These are phyloP conservation scores for Paratrypauchen microcephalus DNA, from an alignment of 2,797 vertebrate genomes.

Conservation along the genomic window DNA sequence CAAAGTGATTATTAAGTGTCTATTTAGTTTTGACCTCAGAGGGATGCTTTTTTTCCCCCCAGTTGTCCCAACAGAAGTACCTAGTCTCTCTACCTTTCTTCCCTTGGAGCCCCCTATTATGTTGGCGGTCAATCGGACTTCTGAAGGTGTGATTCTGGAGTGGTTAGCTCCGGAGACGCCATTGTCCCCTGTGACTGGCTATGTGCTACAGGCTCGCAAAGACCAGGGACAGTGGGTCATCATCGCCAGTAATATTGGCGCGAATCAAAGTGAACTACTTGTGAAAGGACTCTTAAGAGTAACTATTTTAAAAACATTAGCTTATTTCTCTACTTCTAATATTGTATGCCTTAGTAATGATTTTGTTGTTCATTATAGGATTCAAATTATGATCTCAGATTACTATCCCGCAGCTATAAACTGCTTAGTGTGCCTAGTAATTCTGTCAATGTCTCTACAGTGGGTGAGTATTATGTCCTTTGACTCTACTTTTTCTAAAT, in stretches of 20 bases:
- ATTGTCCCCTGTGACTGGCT: conserved; percentile 79
- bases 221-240: conserved; percentile 86
- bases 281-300: conserved; percentile 92
- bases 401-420: conserved; percentile 85
- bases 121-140: conserved; percentile 82
- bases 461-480: conserved; percentile 71
- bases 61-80: conserved; percentile 70
- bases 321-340: background rate
- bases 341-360: background rate
- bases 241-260: conserved; percentile 79
- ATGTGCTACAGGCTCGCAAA: conserved; percentile 85
- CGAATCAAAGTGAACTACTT: conserved; percentile 82
- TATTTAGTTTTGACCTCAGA: background rate
- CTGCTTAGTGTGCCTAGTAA: conserved; percentile 89
- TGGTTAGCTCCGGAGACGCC: conserved; percentile 82
- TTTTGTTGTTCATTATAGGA: conserved; percentile 75
- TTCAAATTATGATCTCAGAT: conserved; percentile 87
- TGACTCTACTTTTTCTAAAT: background rate
- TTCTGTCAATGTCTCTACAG: conserved; percentile 85
- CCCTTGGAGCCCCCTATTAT: conserved; percentile 82
- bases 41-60: conserved; percentile 3
- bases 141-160: conserved; percentile 81
- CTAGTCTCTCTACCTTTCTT: conserved; percentile 49
- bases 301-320: conserved; percentile 11
- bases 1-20: background rate